Base-by-base conservation (phyloP, 2,888 invertebrate species). In the Drosophila neonasuta region DNA sequence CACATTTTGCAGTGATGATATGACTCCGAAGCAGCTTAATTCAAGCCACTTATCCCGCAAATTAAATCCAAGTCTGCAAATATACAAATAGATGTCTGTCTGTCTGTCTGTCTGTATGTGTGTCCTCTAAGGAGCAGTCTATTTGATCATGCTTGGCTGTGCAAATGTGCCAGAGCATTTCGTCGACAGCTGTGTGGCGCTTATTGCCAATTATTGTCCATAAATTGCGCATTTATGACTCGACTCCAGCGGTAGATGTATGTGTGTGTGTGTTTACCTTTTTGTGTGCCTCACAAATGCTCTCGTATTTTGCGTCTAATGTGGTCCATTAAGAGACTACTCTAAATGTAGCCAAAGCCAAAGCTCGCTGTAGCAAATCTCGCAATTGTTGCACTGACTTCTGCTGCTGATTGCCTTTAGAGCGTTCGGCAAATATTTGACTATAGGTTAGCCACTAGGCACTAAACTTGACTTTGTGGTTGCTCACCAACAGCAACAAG, bases 201-300 rank as follows among this genome's bases (percentile, higher is more conserved):
- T 83, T 83, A 83, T 83, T 88, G 88, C 74, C 88, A 88, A 88
- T 88, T 88, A 88, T 88, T 87, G 77, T 80, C 78, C 77, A 86
- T 87, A 88, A 88, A 88, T 88, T 84, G 88, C 83, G 72, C 79
- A 83, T 79, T 82, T 86, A 77, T 71, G 74, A 70, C 72, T 24
- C 52, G 29, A 34, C n/a, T 11, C 45, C 15, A 54, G 39, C 20
- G 51, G 48, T 3, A 42, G 10, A 17, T 36, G 30, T 17, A 20
- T 49, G 45, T 39, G 32, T 50, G 32, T 46, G 34, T 44, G 15
- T 48, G 68, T 68, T 82, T 82, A 80, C 80, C 80, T 80, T 80
- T 82, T 80, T 77, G 62, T 59, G 52, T 34, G 51, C 46, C 66
- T 13, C 32, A 68, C 77, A 74, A 82, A 79, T 80, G 76, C 51